These are phyloP conservation scores for Chrysopa pallens DNA, from an alignment of 1,140 invertebrate genomes.

Conservation along the genomic window DNA sequence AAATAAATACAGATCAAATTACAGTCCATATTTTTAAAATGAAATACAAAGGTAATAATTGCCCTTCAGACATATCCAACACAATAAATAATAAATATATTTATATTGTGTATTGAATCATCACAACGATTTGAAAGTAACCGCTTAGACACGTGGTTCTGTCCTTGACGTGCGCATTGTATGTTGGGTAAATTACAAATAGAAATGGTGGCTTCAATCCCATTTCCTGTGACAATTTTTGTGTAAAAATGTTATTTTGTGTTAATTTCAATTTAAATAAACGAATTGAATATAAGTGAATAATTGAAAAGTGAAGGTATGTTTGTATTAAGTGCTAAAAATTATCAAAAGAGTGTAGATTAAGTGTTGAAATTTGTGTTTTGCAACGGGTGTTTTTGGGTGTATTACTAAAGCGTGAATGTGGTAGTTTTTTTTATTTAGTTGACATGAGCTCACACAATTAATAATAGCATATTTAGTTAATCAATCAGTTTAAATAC, in stretches of 20 bases:
- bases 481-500: no score
- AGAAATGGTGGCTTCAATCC: conserved; percentile 1
- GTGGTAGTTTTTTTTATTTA: neutral
- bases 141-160: conserved; percentile 1
- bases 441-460: conserved; percentile 7
- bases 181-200: conserved; percentile 1
- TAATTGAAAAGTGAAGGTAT: neutral
- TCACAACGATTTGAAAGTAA: no score
- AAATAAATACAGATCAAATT: no score
- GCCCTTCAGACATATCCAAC: no score
- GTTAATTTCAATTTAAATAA: neutral
- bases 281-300: neutral
- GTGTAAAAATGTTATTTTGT: neutral
- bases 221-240: conserved; percentile 2
- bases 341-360: neutral
- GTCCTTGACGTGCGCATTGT: neutral
- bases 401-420: neutral
- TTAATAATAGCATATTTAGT: conserved; percentile 8
- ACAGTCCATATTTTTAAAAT: no score
- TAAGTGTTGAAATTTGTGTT: conserved; percentile 1
- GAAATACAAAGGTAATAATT: no score
- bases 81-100: no score
- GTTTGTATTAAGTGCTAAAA: neutral
- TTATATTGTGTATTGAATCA: no score
- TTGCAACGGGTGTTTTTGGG: conserved; percentile 1